Conservation (phyloP, 2,888 invertebrate species). For the Ephialtes manifestator region DNA sequence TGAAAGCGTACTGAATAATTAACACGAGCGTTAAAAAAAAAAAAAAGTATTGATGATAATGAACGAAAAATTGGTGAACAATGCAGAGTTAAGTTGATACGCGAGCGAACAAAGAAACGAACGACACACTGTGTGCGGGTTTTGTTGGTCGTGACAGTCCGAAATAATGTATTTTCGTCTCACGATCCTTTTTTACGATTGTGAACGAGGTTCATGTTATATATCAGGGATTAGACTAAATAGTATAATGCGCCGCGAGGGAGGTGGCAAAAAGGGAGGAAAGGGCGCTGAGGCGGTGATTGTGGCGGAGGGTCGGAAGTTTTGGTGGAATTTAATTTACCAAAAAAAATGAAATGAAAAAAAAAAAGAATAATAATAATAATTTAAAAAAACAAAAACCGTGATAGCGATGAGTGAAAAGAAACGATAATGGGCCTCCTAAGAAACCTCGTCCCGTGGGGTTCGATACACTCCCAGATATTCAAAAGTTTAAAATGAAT, state of each 20-base stretch:
- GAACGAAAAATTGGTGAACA: slow-evolving; percentile 31
- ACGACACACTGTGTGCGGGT: slow-evolving; percentile 49
- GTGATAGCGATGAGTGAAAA: slow-evolving; percentile 64
- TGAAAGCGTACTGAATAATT: slow-evolving; percentile 42
- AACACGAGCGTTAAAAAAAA: slow-evolving; percentile 38
- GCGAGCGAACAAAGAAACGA: slow-evolving; percentile 65
- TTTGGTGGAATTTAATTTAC: slow-evolving; percentile 52
- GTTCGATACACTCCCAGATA: slow-evolving; percentile 20
- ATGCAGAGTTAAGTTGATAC: slow-evolving; percentile 42
- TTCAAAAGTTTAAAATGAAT: slow-evolving; percentile 38
- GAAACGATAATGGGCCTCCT: slow-evolving; percentile 64
- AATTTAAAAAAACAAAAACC: slow-evolving; percentile 64
- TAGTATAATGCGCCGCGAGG: slow-evolving; percentile 81
- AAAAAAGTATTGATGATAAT: slow-evolving; percentile 17
- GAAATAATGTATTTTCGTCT: slow-evolving; percentile 79
- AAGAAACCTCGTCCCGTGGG: slow-evolving; percentile 57
- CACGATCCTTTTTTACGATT: slow-evolving; percentile 82
- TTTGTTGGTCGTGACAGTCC: slow-evolving; percentile 69
- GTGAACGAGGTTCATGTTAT: slow-evolving; percentile 84
- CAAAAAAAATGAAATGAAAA: slow-evolving; percentile 55
- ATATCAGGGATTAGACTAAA: slow-evolving; percentile 86
- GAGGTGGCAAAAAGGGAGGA: slow-evolving; percentile 74
- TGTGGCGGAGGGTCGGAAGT: slow-evolving; percentile 81
- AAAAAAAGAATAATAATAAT: slow-evolving; percentile 51
- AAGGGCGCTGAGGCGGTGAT: slow-evolving; percentile 80